Base-by-base conservation (phyloP, 2,113 vertebrate species). In the Onychostoma macrolepis region DNA sequence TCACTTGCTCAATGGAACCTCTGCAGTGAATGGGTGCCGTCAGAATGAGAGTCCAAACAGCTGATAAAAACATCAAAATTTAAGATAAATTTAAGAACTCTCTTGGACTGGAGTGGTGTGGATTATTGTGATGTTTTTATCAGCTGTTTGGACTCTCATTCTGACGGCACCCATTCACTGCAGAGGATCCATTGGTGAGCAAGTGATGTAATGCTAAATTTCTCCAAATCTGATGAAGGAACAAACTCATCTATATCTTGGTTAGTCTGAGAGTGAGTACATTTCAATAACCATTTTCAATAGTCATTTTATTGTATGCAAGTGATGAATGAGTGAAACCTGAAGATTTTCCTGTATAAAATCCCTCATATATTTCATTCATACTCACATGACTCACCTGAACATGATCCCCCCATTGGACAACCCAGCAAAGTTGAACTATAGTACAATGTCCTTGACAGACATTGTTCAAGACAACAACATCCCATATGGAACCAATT, bases 401-500 rank as follows among this genome's bases (percentile, higher is more conserved):
- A 81, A 88, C 36, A 36, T 15, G 56, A 76, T 45, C 56, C 3
- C 24, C 41, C 56, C 36, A 4, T 2, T 28, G 83, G 43, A 80
- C 24, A 75, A 28, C 26, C 28, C 15, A 76, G 2, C 15, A 43
- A 45, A 43, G 26, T 33, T 79, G 61, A 21, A 30, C 28, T 69
- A 61, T 43, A 65, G 53, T n/a, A 33, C 17, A 41, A 61, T 21
- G 65, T 61, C 19, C 19, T 9, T 43, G 28, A 63, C 38, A 76
- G 63, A 33, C 38, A n/a, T 17, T 75, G 43, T 82, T 76, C 21
- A 58, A 61, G 11, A 77, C 30, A 83, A 41, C 79, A 75, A 38
- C 38, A 65, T 61, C 56, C 43, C 38, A 75, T 30, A 56, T 43
- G 30, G 30, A 81, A 75, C 36, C 38, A 77, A 19, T 33, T 58